A percentile compares a stretch with the other conserved stretches of the same genome.
Evolutionary conservation across 2,888 invertebrate genomes (phyloP).

Genomic region (Netelia melanura): DNA sequence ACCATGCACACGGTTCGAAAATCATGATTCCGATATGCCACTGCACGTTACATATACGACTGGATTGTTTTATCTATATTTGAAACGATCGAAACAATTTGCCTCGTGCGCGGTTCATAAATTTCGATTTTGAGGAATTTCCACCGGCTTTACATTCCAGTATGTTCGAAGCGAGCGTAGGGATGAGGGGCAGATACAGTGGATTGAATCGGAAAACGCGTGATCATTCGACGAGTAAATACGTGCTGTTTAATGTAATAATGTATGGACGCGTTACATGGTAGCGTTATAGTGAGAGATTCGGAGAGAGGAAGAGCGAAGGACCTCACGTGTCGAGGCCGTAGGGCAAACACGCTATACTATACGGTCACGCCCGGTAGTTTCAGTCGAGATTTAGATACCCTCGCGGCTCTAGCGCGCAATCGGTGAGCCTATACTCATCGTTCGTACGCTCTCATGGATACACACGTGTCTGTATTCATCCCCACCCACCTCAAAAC

Average conservation of each 20-base stretch:
- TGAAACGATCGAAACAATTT: no score
- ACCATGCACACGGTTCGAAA: no score
- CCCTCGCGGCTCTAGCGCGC: constrained; percentile 61
- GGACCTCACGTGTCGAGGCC: constrained; percentile 81
- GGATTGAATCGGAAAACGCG: no score
- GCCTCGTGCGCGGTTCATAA: no score
- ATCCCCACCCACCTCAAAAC: constrained; percentile 1
- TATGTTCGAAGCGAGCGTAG: no score
- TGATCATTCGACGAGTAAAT: not conserved
- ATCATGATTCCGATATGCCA: no score
- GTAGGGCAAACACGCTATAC: constrained; percentile 75
- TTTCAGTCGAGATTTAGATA: constrained; percentile 81
- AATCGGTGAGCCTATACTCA: constrained; percentile 51
- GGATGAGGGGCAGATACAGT: no score
- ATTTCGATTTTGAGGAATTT: no score
- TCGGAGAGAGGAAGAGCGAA: constrained; percentile 41
- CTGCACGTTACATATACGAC: no score
- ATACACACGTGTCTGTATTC: not conserved
- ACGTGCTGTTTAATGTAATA: constrained; percentile 19
- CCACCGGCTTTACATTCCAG: no score
- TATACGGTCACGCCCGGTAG: constrained; percentile 80
- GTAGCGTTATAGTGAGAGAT: constrained; percentile 16
- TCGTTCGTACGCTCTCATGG: constrained; percentile 33
- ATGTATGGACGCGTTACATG: constrained; percentile 21
- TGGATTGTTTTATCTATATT: no score